phyloP scores from a whole-genome alignment of 2,888 invertebrate species.

The Trachelus stipa region DNA sequence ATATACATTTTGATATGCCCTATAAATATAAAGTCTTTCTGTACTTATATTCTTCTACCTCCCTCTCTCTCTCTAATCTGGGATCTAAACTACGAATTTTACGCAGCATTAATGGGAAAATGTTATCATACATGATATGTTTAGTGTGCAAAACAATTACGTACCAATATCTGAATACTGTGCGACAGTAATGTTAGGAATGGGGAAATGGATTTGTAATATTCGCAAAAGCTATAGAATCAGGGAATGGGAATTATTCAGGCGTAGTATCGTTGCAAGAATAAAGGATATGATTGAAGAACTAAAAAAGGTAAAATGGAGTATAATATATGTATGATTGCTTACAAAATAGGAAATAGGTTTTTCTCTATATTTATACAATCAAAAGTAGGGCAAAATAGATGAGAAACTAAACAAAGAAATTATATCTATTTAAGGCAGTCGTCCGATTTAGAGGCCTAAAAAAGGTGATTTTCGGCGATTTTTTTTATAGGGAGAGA shows the following conservation, averaged over 20 bases:
- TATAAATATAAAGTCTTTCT: too few species aligned
- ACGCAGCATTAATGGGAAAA: neutral
- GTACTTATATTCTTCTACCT: too few species aligned
- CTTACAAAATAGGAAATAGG: neutral
- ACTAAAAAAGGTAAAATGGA: neutral
- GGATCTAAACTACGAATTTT: neutral
- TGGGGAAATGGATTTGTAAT: neutral
- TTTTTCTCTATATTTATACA: neutral
- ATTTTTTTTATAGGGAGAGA: too few species aligned
- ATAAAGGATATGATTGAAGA: neutral
- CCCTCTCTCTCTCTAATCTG: too few species aligned
- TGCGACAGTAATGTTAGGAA: neutral
- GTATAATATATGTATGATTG: neutral
- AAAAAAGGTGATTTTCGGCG: too few species aligned
- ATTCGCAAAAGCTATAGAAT: neutral
- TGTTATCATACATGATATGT: neutral
- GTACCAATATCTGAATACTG: neutral
- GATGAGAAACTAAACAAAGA: too few species aligned
- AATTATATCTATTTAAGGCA: too few species aligned
- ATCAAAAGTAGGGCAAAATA: too few species aligned
- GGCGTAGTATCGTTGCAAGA: neutral
- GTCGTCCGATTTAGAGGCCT: too few species aligned
- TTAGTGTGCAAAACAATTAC: neutral
- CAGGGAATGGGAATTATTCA: neutral
- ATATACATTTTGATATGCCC: too few species aligned